phyloP scores from a whole-genome alignment of 2,113 vertebrate genomes.

The Brachypodius melanocephalos region DNA sequence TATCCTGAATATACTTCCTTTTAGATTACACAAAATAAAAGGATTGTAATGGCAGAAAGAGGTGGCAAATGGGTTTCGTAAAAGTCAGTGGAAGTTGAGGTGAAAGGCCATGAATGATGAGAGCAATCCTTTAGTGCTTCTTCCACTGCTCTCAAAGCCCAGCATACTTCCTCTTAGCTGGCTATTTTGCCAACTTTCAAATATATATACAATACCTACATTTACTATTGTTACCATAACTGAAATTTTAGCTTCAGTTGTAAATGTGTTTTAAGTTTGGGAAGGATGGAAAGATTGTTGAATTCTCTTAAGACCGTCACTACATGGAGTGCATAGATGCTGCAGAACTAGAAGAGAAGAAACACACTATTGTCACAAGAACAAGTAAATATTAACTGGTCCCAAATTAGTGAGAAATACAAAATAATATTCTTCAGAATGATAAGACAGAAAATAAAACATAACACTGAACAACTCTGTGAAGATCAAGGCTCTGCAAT shows the following conservation, averaged over 20 bases:
- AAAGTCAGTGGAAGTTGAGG: neutral
- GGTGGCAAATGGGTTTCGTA: fast-evolving
- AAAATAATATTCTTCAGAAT: neutral
- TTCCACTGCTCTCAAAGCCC: neutral
- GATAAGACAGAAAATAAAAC: neutral
- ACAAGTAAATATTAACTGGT: neutral
- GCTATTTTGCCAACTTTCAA: neutral
- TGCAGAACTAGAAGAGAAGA: neutral
- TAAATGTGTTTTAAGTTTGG: neutral
- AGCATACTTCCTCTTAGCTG: neutral
- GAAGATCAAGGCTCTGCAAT: neutral
- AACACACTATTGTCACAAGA: neutral
- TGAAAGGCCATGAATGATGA: neutral
- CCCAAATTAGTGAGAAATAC: neutral
- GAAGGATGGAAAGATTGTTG: neutral
- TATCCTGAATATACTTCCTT: neutral
- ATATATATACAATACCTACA: neutral
- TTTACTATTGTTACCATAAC: neutral
- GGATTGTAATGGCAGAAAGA: neutral
- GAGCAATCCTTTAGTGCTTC: neutral
- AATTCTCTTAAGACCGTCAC: neutral
- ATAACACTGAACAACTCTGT: neutral
- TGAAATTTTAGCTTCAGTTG: neutral
- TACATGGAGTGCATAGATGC: neutral
- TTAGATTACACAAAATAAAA: neutral